phyloP scores from a whole-genome alignment of 2,797 vertebrate species.

The Sebastiscus albofasciatus region DNA sequence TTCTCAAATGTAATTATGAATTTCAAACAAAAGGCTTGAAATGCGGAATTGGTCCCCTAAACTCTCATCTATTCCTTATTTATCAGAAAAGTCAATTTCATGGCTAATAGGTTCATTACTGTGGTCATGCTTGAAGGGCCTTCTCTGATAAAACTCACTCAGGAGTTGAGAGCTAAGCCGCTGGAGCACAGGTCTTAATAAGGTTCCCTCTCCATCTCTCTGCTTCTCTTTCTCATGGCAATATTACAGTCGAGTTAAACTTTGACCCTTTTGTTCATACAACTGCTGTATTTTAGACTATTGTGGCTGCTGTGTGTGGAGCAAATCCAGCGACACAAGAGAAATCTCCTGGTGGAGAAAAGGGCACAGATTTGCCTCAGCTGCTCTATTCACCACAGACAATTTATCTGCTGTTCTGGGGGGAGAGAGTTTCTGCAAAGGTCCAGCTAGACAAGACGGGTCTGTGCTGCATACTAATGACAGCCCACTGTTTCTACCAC shows the following conservation, averaged over 20 bases:
- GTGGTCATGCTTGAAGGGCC: conserved; percentile 73
- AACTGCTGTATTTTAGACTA: conserved; percentile 15
- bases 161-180: conserved; percentile 72
- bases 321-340: conserved; percentile 25
- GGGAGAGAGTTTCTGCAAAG: conserved; percentile 63
- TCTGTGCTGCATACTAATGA: conserved; percentile 76
- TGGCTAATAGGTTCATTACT: conserved; percentile 85
- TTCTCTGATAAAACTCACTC: conserved; percentile 75
- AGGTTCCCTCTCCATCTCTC: conserved; percentile 45
- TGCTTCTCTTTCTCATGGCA: conserved; percentile 44
- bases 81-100: conserved; percentile 86
- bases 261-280: conserved; percentile 32
- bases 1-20: conserved; percentile 66
- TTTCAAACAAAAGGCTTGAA: conserved; percentile 73
- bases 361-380: conserved; percentile 62
- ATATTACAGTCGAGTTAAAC: conserved; percentile 44
- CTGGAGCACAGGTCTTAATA: conserved; percentile 65
- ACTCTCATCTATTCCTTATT: conserved; percentile 64
- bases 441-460: conserved; percentile 66
- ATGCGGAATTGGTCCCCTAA: conserved; percentile 54
- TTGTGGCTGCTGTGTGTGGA: conserved; percentile 13
- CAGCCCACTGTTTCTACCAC: conserved; percentile 48
- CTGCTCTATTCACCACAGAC: conserved; percentile 66
- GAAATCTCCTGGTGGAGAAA: conserved; percentile 40
- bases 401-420: conserved; percentile 67